Evolutionary conservation across 2,113 vertebrate genomes (phyloP).

Genomic region (Lampris incognitus): DNA sequence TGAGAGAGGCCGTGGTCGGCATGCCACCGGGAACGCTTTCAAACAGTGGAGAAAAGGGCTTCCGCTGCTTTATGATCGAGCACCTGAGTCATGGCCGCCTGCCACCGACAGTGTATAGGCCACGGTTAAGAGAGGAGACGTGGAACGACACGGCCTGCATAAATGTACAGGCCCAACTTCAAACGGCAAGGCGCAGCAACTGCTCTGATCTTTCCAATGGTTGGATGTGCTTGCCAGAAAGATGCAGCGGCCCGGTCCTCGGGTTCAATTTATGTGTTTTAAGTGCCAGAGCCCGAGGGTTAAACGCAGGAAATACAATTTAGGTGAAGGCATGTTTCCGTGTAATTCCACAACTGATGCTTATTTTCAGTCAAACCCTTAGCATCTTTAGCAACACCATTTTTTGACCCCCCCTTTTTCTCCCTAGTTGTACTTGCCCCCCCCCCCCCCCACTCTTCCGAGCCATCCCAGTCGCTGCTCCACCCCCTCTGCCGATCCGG

Average conservation of each 20-base stretch:
- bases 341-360: background rate
- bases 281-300: constrained; percentile 7
- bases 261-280: constrained; percentile 32
- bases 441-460: too few relatives aligned
- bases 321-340: background rate
- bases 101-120: constrained; percentile 38
- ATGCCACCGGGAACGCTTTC: constrained; percentile 55
- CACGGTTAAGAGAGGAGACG: constrained; percentile 34
- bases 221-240: constrained; percentile 44
- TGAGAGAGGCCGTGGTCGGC: constrained; percentile 41
- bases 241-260: constrained; percentile 23
- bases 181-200: constrained; percentile 25
- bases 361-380: background rate
- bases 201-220: constrained; percentile 64
- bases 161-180: constrained; percentile 27
- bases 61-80: constrained; percentile 65
- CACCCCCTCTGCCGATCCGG: too few relatives aligned
- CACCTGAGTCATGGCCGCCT: constrained; percentile 44
- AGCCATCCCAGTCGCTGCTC: too few relatives aligned
- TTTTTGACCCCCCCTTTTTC: too few relatives aligned
- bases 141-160: constrained; percentile 7
- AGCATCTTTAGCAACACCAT: too few relatives aligned
- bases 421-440: too few relatives aligned
- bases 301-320: background rate
- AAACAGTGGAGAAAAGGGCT: constrained; percentile 67